These are phyloP conservation scores for Cephus pygmeus DNA, from an alignment of 2,888 invertebrate genomes.

Conservation along the genomic window DNA sequence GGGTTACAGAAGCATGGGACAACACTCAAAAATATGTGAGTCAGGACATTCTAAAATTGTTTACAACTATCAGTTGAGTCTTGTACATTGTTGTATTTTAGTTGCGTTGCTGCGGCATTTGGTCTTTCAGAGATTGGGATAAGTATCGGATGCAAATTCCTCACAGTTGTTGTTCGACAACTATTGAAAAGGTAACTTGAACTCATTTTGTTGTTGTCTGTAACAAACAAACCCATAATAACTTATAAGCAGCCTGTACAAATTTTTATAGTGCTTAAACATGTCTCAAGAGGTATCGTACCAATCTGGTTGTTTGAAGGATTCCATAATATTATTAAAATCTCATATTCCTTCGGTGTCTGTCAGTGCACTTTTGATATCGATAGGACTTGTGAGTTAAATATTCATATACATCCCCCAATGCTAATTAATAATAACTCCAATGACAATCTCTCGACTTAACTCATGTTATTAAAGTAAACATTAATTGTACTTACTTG, in stretches of 20 bases:
- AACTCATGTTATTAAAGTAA: neutral
- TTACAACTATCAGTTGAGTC: neutral
- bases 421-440: neutral
- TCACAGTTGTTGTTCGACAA: constrained; percentile 45
- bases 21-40: constrained; percentile 52
- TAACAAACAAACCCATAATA: neutral
- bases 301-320: constrained; percentile 45
- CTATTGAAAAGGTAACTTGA: constrained; percentile 39
- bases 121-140: constrained; percentile 46
- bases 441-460: no score
- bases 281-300: constrained; percentile 45
- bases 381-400: constrained; percentile 39
- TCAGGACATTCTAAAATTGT: neutral
- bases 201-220: neutral
- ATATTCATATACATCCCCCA: neutral
- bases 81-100: constrained; percentile 18
- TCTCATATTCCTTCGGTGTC: constrained; percentile 45
- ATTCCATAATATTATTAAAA: constrained; percentile 41
- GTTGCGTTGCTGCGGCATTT: constrained; percentile 50
- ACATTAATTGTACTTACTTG: neutral
- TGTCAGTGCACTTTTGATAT: constrained; percentile 37
- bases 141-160: constrained; percentile 41
- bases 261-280: constrained; percentile 37
- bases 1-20: constrained; percentile 49
- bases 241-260: neutral